Conservation (phyloP, 2,888 invertebrate species). For the Acronicta leporina region DNA sequence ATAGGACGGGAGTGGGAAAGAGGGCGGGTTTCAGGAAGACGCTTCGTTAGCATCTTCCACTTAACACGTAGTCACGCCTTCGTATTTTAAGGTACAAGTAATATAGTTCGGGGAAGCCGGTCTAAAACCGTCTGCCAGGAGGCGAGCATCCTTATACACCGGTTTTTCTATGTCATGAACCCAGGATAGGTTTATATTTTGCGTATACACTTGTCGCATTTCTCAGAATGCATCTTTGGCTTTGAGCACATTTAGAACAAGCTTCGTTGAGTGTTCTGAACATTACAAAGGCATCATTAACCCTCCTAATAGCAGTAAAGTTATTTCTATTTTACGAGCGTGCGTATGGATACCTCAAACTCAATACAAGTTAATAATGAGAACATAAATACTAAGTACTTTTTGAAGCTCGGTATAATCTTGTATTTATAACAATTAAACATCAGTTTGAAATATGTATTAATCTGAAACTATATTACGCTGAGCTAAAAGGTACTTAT, state of each 20-base stretch:
- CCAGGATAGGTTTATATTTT: conserved; percentile 2
- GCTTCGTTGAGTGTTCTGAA: conserved; percentile 22
- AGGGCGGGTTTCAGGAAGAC: conserved; percentile 83
- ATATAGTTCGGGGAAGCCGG: conserved; percentile 85
- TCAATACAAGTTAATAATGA: conserved; percentile 9
- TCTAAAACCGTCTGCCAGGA: conserved; percentile 69
- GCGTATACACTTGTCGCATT: conserved; percentile 15
- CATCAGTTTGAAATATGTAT: conserved; percentile 15
- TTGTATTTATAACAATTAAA: conserved; percentile 20
- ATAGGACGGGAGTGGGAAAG: conserved; percentile 75
- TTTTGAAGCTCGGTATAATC: conserved; percentile 6
- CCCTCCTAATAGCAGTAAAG: conserved; percentile 34
- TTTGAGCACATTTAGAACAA: conserved; percentile 37
- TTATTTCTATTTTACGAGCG: conserved; percentile 39
- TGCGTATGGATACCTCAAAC: conserved; percentile 19
- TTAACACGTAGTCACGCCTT: conserved; percentile 79
- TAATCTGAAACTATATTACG: conserved; percentile 28
- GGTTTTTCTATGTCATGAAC: conserved; percentile 58
- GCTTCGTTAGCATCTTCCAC: conserved; percentile 75
- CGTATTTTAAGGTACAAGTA: conserved; percentile 75
- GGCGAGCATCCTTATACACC: conserved; percentile 60
- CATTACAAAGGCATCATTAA: conserved; percentile 37
- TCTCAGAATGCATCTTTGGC: conserved; percentile 35
- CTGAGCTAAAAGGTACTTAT: no score
- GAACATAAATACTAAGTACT: conserved; percentile 1